Evolutionary conservation across 2,888 invertebrate species (phyloP), one percentile per base, ranked within the genome.

Genomic region (Sphinx pinastri): DNA sequence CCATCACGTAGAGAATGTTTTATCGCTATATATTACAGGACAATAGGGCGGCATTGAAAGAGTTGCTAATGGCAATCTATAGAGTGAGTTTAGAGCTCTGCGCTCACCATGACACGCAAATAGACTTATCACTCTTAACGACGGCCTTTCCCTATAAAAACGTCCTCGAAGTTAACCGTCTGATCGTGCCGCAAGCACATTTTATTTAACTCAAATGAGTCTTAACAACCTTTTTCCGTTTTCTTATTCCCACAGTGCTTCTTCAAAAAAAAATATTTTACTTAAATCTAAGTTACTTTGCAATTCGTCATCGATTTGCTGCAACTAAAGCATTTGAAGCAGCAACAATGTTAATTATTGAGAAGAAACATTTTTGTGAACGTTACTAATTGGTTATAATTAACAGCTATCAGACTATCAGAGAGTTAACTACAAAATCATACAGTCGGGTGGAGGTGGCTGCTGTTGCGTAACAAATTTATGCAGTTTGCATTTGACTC

Each of bases 1-100:
- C 93, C 90, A 81, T 88, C 93, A 92, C 93, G 92, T 88, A 88
- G 82, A 81, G 84, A 84, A 83, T 86, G 83, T 87, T 91, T 90
- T 89, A 92, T 91, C 85, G 88, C 82, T 85, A 85, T 86, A 85
- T 83, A 89, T 86, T 77, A 86, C 81, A 87, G 88, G 89, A 93
- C 93, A 93, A 93, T 92, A 89, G 91, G 84, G 85, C 88, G 85
- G 87, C 84, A 82, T 83, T 80, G 81, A 84, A 87, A 89, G 83
- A 84, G 87, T 84, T 76, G 77, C 80, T 84, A 85, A 85, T 86
- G 78, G 81, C 79, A 76, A 80, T 75, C 77, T 76, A 75, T 68
- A 72, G 69, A 68, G 76, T 69, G 72, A 74, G 73, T 73, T 80
- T 76, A 72, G 77, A 71, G 74, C 73, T 73, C 59, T 69, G 70